phyloP scores from a whole-genome alignment of 2,113 vertebrate species.

The Aythya baeri region DNA sequence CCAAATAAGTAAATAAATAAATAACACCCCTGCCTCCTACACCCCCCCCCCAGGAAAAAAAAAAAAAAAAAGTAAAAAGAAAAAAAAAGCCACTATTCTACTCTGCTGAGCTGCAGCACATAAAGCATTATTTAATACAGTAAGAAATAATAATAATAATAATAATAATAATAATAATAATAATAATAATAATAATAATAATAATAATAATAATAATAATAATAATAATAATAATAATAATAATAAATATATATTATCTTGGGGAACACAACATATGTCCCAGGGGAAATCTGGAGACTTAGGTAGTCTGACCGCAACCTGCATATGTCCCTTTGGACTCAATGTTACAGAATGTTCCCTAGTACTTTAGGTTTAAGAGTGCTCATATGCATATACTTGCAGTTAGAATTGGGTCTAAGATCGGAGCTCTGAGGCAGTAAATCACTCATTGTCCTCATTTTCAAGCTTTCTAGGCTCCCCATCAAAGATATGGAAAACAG shows the following conservation, averaged over 20 bases:
- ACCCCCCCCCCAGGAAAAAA: too few relatives aligned
- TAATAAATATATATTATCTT: background rate
- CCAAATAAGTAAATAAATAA: too few relatives aligned
- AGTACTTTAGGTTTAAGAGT: background rate
- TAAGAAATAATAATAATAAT: background rate
- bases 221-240: background rate
- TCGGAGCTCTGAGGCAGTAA: background rate
- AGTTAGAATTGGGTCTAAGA: background rate
- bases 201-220: too few relatives aligned
- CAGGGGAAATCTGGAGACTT: background rate
- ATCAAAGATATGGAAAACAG: background rate
- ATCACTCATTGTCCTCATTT: background rate
- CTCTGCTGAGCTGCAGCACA: fast-evolving
- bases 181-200: background rate
- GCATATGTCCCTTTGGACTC: background rate
- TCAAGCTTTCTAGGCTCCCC: background rate
- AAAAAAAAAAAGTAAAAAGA: background rate
- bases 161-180: background rate
- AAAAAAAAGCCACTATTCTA: background rate
- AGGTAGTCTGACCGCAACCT: background rate
- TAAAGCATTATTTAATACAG: background rate
- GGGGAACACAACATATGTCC: background rate
- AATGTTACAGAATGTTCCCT: background rate
- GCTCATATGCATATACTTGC: background rate
- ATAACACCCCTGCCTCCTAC: too few relatives aligned